phyloP scores from a whole-genome alignment of 2,113 vertebrate species.

The Balaenoptera acutorostrata region DNA sequence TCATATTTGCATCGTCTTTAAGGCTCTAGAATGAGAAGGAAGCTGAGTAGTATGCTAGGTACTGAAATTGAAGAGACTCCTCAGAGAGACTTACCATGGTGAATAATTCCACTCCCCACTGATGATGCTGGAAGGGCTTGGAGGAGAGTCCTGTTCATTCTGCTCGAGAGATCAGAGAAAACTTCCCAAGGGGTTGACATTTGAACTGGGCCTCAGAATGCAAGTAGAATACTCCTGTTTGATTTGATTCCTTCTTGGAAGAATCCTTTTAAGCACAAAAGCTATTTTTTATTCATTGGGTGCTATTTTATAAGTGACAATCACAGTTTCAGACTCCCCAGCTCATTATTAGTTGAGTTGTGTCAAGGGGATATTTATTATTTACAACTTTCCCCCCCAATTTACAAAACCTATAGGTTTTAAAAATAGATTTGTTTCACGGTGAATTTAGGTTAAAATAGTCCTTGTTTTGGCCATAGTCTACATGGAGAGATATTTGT shows the following conservation, averaged over 20 bases:
- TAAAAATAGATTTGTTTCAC: background rate
- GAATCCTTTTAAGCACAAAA: background rate
- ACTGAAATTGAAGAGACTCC: background rate
- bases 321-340: background rate
- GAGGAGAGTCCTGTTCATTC: slow-evolving; percentile 15
- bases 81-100: background rate
- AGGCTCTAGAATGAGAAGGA: background rate
- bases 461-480: background rate
- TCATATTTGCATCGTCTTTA: background rate
- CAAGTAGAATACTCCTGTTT: background rate
- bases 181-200: background rate
- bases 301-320: background rate
- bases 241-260: background rate
- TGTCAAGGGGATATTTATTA: slow-evolving; percentile 3
- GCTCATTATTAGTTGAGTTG: slow-evolving; percentile 22
- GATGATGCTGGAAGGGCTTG: background rate
- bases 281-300: background rate
- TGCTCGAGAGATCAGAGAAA: slow-evolving; percentile 30
- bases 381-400: background rate
- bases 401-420: slow-evolving; percentile 5
- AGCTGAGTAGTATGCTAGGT: background rate
- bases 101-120: background rate
- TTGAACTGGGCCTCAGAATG: background rate
- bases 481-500: background rate
- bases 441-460: slow-evolving; percentile 1